A percentile compares a stretch with the other conserved stretches of the same genome.
phyloP scores from a whole-genome alignment of 2,888 invertebrate genomes.

The Lithophane ornitopus region DNA sequence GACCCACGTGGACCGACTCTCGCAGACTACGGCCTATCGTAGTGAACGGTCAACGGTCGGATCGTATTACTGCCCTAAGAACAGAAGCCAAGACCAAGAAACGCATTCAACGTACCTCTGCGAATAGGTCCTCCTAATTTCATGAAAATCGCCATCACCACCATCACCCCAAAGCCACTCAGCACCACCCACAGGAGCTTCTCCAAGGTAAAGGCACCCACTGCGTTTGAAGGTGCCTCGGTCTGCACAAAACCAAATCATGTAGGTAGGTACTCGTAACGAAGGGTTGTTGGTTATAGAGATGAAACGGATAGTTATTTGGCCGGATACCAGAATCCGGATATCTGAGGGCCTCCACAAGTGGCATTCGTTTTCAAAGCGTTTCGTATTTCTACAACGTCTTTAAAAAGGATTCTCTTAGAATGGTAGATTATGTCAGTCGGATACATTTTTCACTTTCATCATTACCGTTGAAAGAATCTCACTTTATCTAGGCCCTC shows the following conservation, averaged over 20 bases:
- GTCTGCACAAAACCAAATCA: slow-evolving; percentile 5
- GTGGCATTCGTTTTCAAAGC: background rate
- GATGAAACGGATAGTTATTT: background rate
- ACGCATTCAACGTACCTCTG: slow-evolving; percentile 19
- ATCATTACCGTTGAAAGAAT: background rate
- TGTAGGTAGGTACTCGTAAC: too few species aligned
- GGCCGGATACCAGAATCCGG: background rate
- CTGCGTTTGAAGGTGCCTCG: background rate
- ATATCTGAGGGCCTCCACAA: background rate
- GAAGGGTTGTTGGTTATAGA: background rate
- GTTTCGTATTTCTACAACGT: background rate
- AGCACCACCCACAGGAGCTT: slow-evolving; percentile 27
- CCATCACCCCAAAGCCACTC: slow-evolving; percentile 23
- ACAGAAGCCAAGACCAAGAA: background rate
- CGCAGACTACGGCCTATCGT: background rate
- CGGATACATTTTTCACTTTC: background rate
- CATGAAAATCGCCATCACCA: slow-evolving; percentile 35
- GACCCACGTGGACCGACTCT: too few species aligned
- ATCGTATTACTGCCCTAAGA: background rate
- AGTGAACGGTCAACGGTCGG: background rate
- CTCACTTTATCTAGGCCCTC: background rate
- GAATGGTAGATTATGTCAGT: background rate
- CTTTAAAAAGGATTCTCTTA: background rate
- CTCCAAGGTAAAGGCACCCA: slow-evolving; percentile 2
- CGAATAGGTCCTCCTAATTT: slow-evolving; percentile 37